phyloP scores from a whole-genome alignment of 2,113 vertebrate species.

The Dicrurus megarhynchus region DNA sequence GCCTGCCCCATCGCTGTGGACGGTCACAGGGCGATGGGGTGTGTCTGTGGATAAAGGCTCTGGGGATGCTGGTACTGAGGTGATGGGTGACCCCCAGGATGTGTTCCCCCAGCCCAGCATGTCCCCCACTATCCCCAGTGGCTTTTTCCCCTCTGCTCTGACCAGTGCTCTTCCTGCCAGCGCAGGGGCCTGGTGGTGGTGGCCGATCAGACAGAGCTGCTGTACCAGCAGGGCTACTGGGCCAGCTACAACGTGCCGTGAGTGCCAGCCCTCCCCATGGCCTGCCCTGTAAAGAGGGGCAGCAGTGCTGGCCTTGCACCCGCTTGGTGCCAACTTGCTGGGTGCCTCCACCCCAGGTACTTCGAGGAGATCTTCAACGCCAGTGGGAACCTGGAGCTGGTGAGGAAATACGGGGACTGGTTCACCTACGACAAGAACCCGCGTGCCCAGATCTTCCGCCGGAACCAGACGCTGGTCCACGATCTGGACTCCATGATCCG shows the following conservation, averaged over 20 bases:
- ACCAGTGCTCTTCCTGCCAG: background rate
- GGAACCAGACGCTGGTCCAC: conserved; percentile 83
- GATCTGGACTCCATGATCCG: conserved; percentile 88
- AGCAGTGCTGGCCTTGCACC: background rate
- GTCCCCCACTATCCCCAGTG: rapidly evolving
- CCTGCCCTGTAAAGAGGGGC: background rate
- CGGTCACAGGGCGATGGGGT: rapidly evolving
- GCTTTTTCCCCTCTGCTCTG: background rate
- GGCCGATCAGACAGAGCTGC: conserved; percentile 80
- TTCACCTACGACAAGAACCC: conserved; percentile 87
- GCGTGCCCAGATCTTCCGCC: conserved; percentile 88
- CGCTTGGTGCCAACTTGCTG: background rate
- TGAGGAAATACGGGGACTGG: conserved; percentile 87
- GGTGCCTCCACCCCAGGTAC: conserved; percentile 69
- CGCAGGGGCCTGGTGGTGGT: conserved; percentile 74
- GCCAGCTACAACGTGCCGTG: conserved; percentile 97
- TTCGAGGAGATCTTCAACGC: conserved; percentile 86
- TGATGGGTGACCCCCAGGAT: background rate
- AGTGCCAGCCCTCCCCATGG: background rate
- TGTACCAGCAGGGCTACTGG: conserved; percentile 88
- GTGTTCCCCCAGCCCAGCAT: too few species aligned
- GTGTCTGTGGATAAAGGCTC: background rate
- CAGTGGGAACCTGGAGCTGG: conserved; percentile 82
- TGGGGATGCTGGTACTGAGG: background rate
- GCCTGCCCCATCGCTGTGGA: rapidly evolving